Evolutionary conservation across 2,797 vertebrate species (phyloP), one percentile per base, ranked within the genome.

Genomic region (Halcyon badia): DNA sequence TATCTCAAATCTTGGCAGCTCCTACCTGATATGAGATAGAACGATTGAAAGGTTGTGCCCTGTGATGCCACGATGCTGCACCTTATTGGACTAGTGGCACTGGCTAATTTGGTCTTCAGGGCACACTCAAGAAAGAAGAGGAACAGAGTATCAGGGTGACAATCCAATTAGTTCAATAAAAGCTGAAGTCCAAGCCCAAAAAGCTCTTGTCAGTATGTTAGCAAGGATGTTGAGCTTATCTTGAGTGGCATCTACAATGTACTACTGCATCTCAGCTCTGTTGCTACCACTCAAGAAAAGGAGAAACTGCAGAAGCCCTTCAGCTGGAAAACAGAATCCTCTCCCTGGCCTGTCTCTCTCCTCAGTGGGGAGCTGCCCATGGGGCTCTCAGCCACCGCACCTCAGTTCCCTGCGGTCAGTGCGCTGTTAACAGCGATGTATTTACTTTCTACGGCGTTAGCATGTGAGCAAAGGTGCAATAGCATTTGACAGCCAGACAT

Each of bases 371-470:
- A 89, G 83, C 78, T 77, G 70, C 69, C 48, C 30, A 3, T 0
- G 31, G 72, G 39, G 4, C 28, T 60, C 49, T 76, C 44, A 83
- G 68, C 41, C 66, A 31, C 2, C 6, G 49, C 52, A 21, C 37
- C 14, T 60, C 82, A 49, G 46, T 5, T 51, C 31, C 48, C 24
- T 25, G 42, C 24, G 39, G 33, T 39, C 41, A 46, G 37, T 0
- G 64, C 16, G 20, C 24, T 13, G 6, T 6, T 28, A 33, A n/a
- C 19, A 68, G 72, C 80, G 37, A 6, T 0, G 60, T 15, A 49
- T 21, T 18, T 15, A 41, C 68, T n/a, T 64, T 62, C 76, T 9
- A 6, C 44, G 13, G 73, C 0, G 4, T 11, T 3, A 22, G 6
- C 35, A 1, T 1, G 28, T 2, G 24, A 44, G 83, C 20, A 56